phyloP scores from a whole-genome alignment of 2,888 invertebrate genomes.

The Pecten maximus region DNA sequence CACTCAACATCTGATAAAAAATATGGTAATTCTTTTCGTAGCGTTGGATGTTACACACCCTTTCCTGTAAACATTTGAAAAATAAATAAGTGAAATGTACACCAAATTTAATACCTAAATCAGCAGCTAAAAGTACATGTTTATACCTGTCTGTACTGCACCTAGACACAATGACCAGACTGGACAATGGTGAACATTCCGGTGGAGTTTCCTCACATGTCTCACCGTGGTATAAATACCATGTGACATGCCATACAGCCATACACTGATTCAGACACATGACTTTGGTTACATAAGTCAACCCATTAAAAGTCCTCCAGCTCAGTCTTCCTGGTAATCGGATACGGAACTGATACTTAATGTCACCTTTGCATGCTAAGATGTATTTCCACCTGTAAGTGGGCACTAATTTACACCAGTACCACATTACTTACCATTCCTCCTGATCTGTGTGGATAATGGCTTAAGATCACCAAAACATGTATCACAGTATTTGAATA shows the following conservation, averaged over 20 bases:
- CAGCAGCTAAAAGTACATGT: neutral
- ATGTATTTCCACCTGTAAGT: neutral
- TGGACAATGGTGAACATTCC: constrained; percentile 15
- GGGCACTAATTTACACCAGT: constrained; percentile 3
- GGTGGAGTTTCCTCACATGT: neutral
- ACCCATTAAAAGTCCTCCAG: neutral
- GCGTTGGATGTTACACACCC: constrained; percentile 92
- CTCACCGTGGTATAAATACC: neutral
- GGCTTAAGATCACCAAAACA: neutral
- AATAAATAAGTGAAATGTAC: neutral
- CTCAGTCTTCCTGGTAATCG: neutral
- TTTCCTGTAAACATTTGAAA: constrained; percentile 86
- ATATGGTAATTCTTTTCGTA: constrained; percentile 98
- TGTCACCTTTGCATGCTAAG: neutral
- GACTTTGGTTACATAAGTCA: neutral
- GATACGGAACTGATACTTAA: neutral
- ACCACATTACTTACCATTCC: neutral
- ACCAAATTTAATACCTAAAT: neutral
- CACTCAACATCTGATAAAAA: constrained; percentile 97
- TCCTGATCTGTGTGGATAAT: neutral
- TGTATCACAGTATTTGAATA: neutral
- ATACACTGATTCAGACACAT: neutral
- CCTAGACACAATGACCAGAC: neutral
- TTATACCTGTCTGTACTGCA: neutral
- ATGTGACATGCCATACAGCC: neutral